These are phyloP conservation scores for Myoxocephalus aenaeus DNA, from an alignment of 2,797 vertebrate genomes.

Conservation along the genomic window DNA sequence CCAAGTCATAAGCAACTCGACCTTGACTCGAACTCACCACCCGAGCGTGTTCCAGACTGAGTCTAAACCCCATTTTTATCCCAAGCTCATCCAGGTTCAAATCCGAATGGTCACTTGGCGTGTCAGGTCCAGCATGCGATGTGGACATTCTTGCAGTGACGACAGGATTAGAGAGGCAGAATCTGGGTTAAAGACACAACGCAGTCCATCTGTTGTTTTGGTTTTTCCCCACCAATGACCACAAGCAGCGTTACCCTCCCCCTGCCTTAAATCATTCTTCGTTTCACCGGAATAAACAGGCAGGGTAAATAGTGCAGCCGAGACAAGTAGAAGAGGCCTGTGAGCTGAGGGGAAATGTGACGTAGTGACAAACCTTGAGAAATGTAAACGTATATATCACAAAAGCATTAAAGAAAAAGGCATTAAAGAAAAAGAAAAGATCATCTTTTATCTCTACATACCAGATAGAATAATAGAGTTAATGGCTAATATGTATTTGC, in stretches of 20 bases:
- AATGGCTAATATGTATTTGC: constrained; percentile 2
- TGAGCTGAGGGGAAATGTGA: constrained; percentile 19
- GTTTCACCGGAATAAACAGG: constrained; percentile 57
- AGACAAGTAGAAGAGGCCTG: constrained; percentile 13
- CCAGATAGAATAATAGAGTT: constrained; percentile 3
- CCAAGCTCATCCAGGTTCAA: constrained; percentile 68
- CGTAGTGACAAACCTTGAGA: not conserved
- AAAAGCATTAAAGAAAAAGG: not conserved
- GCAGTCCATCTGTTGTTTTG: constrained; percentile 88
- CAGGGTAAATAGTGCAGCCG: constrained; percentile 37
- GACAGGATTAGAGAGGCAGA: constrained; percentile 83
- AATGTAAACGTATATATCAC: not conserved
- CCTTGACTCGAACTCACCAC: constrained; percentile 11
- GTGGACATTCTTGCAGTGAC: constrained; percentile 79
- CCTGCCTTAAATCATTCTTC: constrained; percentile 55
- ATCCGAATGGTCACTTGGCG: constrained; percentile 66
- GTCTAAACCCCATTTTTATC: constrained; percentile 56
- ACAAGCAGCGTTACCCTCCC: constrained; percentile 34
- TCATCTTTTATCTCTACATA: not conserved
- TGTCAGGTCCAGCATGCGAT: constrained; percentile 37
- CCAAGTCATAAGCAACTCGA: not conserved
- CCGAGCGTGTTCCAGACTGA: constrained; percentile 3
- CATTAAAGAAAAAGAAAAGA: not conserved
- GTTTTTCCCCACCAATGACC: constrained; percentile 71
- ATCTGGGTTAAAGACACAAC: constrained; percentile 85